Base-by-base conservation (phyloP, 2,797 vertebrate genomes). In the Octomys mimax region DNA sequence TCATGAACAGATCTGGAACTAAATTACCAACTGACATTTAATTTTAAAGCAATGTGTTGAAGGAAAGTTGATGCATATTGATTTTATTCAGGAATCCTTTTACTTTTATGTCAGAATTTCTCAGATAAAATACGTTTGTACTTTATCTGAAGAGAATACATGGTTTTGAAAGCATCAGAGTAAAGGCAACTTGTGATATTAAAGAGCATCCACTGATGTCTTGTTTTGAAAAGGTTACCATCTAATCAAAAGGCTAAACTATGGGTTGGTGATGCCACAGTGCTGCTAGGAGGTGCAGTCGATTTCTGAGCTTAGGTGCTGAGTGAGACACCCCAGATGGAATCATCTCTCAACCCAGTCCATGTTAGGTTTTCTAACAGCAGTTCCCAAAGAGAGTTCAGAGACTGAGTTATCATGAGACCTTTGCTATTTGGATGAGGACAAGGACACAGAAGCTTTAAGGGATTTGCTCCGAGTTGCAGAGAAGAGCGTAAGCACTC, bases 1-100 rank as follows among this genome's bases (percentile, higher is more conserved):
- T 78, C 54, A 66, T 78, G 80, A 96, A 62, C 54, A 94, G 66
- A 59, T 70, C 49, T 54, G 59, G n/a, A 61, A 92, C 80, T 90
- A 83, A 97, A 95, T 97, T 97, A 97, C 85, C 61, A 94, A 16
- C 71, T 93, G 95, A 54, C 92, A 97, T 96, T 93, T 84, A 14
- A 28, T 73, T 91, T 71, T 54, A 96, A 97, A 46, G 64, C 26
- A 96, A 75, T 78, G 2, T 77, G 64, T 61, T 94, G 78, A 95
- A 97, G 83, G 71, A 22, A 96, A 73, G 64, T n/a, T 87, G 87
- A 68, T 94, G 71, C 22, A 86, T 96, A 96, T 90, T 91, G 88
- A 97, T 92, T 97, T 98, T 96, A 84, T 95, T 86, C 85, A 92
- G 88, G 83, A 75, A 96, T 86, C 36, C 84, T 97, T 97, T 95